Evolutionary conservation across 2,113 vertebrate species (phyloP).

Genomic region (Oxygymnocypris stewartii): DNA sequence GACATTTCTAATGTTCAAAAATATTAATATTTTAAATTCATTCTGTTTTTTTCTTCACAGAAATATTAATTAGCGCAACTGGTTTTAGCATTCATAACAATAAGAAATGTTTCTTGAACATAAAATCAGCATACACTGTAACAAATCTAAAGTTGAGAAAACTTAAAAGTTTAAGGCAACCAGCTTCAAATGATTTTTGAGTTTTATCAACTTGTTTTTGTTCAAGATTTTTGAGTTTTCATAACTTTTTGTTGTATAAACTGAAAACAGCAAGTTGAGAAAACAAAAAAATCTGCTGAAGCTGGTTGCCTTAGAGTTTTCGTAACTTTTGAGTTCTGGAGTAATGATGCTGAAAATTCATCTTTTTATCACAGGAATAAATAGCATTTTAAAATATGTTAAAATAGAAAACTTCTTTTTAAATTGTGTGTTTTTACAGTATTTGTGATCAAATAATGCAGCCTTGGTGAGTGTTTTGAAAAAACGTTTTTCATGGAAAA

Average conservation of each 20-base stretch:
- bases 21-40: background rate
- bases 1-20: background rate
- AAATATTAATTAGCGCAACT: background rate
- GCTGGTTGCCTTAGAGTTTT: too few relatives aligned
- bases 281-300: too few relatives aligned
- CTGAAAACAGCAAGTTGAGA: too few relatives aligned
- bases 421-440: background rate
- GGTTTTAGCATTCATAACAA: background rate
- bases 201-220: too few relatives aligned
- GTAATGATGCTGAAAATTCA: background rate
- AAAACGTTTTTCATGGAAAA: background rate
- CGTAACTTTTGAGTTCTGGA: background rate
- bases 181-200: too few relatives aligned
- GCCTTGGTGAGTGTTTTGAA: background rate
- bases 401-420: too few relatives aligned
- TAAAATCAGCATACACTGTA: background rate
- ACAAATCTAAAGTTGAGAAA: too few relatives aligned
- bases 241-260: too few relatives aligned
- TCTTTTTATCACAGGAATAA: background rate
- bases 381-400: too few relatives aligned
- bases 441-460: background rate
- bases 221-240: too few relatives aligned
- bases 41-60: background rate
- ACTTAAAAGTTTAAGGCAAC: too few relatives aligned
- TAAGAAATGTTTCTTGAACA: background rate